Evolutionary conservation across 2,113 vertebrate species (phyloP), one percentile per base, ranked within the genome.

Genomic region (Numenius arquata): DNA sequence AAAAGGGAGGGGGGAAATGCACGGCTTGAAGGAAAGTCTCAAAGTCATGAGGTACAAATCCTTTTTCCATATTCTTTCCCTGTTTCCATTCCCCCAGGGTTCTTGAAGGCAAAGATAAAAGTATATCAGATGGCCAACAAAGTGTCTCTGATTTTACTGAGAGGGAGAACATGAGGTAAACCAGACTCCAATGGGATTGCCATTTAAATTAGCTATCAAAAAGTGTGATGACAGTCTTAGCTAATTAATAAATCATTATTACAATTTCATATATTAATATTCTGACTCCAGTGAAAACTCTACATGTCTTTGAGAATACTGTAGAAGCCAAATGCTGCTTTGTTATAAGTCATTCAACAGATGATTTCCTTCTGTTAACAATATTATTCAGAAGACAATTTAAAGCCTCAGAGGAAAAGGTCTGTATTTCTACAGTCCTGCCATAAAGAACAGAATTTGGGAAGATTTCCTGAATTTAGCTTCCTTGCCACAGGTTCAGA

Each of bases 231-330:
- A 94, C 74, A 89, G 72, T 83, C 80, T 81, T 62, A 82, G 67
- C 85, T 88, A 96, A 97, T 90, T 68, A 97, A 95, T 94, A 95
- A 79, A 91, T 86, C 76, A 89, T 95, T 76, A 91, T 88, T 94
- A 56, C 32, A 91, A 87, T 95, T 93, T 90, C 61, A 81, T 93
- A 75, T 80, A 94, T 85, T 67, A 92, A 58, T 79, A 80, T 84
- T 70, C 50, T 63, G 48, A 50, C 40, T 91, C 43, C 56, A 63
- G 23, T 71, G 84, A 91, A 73, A 81, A 79, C 50, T 32, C 47
- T 76, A 32, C 38, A 30, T 62, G 8, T 76, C 72, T 90, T 89
- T 85, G 74, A 82, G 61, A n/a, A 36, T 50, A 48, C 40, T 22
- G 20, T 20, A 62, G 22, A 92, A 76, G 56, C 30, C 45, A 93